These are phyloP conservation scores for Acanthococcus lagerstroemiae DNA, from an alignment of 2,888 invertebrate genomes.

Conservation along the genomic window DNA sequence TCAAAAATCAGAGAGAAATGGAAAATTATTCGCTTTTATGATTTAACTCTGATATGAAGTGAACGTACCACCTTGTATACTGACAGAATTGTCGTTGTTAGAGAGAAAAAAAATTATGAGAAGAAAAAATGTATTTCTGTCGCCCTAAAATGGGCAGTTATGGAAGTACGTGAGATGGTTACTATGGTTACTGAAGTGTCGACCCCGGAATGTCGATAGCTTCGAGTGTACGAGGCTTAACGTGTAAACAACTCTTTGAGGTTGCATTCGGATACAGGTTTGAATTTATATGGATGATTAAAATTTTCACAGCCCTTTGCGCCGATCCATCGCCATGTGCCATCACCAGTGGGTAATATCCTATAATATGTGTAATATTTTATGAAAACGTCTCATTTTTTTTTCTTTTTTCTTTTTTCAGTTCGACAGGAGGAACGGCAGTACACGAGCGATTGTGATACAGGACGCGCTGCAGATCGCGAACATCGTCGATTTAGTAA, in stretches of 20 bases:
- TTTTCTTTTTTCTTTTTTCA: constrained; percentile 39
- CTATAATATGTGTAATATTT: no score
- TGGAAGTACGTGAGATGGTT: constrained; percentile 17
- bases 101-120: background rate
- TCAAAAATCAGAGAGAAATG: no score
- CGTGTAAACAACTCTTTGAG: constrained; percentile 26
- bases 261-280: background rate
- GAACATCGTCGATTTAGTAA: constrained; percentile 93
- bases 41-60: no score
- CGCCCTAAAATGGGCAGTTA: constrained; percentile 12
- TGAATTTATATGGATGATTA: background rate
- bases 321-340: no score
- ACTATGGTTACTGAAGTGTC: constrained; percentile 18
- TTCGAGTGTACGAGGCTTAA: constrained; percentile 21
- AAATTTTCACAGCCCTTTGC: no score
- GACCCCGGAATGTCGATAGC: constrained; percentile 22
- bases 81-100: no score
- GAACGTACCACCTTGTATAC: no score
- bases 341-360: no score
- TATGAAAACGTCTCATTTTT: background rate
- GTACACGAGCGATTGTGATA: constrained; percentile 75
- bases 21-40: no score
- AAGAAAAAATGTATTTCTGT: constrained; percentile 8
- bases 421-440: constrained; percentile 84
- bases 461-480: constrained; percentile 94